Base-by-base conservation (phyloP, 2,888 invertebrate species). In the Lasiommata megera region DNA sequence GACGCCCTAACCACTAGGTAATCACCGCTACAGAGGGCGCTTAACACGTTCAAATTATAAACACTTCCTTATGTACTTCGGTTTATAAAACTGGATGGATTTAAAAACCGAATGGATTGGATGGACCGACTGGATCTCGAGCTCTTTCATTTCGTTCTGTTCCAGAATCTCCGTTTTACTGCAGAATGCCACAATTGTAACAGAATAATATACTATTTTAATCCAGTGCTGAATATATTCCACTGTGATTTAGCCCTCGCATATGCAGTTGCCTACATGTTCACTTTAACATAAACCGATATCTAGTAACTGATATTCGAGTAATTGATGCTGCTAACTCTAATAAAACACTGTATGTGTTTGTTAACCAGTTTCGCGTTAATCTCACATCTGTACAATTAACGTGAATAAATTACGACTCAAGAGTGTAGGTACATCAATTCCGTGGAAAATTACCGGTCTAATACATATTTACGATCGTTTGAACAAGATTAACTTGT, bases 341-440 rank as follows among this genome's bases (percentile, higher is more conserved):
- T 18, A 51, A 29, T 46, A 51, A 50, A 54, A 28, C 34, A 47
- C 9, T 44, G 11, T 34, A 28, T 23, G 54, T n/a, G n/a, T 53
- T 60, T 60, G 54, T 54, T 52, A 51, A 47, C 37, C 40, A 50
- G 23, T 53, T 23, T 43, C 34, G 43, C 34, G 47, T 52, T 54
- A 18, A 41, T 57, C 37, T 55, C 36, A 37, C 48, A 54, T 56
- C 23, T 38, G 37, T 54, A 46, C 46, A 57, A 52, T 41, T 44
- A 60, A 31, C 11, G 11, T 55, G 51, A 61, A 61, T 61, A 61
- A 51, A 52, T 61, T 61, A 52, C 50, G 17, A 36, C 11, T 36
- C 12, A 18, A n/a, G 48, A 12, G 12, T 18, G 43, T 29, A 43
- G 28, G 14, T 43, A 44, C 48, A 43, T 60, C 14, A 47, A 54